Base-by-base conservation (phyloP, 2,888 invertebrate species). In the Alviniconcha strummeri region DNA sequence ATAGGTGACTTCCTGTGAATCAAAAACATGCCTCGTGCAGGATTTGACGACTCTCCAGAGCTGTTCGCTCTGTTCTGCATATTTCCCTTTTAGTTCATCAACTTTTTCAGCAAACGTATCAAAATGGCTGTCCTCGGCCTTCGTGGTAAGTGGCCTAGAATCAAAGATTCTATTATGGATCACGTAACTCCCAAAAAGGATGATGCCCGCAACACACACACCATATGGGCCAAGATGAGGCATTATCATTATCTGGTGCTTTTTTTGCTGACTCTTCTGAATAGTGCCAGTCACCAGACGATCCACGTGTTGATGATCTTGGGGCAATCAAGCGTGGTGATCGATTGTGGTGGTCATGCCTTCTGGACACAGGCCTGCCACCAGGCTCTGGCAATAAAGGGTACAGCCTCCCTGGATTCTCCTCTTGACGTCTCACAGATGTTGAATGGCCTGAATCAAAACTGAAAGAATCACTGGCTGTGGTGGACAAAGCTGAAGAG, bases 21-120 rank as follows among this genome's bases (percentile, higher is more conserved):
- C 83, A 11, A 91, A 69, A 5, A 91, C 86, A 64, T 89, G 88
- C 60, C 83, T 86, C 0, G 88, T 81, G 17, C 87, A 85, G 1
- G 89, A 82, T n/a, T 83, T 85, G 7, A 91, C 55, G 4, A 88
- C 87, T 82, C 83, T 88, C 91, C 91, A 91, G 78, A 90, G 88
- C 54, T 87, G 87, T 8, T 72, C 8, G 19, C 83, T 82, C 80
- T 91, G 91, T 13, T 84, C 80, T 19, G 88, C 88, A 75, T 89
- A 90, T 19, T 72, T 56, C 5, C 55, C 52, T 78, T 85, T 84
- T 64, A 90, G 72, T 17, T 85, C 76, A 11, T 87, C 85, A 17
- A 89, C 84, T 11, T 85, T 79, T n/a, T 71, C 57, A 6, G 76
- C 54, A 64, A 84, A 86, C n/a, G 54, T 56, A 19, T 76, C 56